Evolutionary conservation across 2,113 vertebrate genomes (phyloP).

Genomic region (Xiphias gladius): DNA sequence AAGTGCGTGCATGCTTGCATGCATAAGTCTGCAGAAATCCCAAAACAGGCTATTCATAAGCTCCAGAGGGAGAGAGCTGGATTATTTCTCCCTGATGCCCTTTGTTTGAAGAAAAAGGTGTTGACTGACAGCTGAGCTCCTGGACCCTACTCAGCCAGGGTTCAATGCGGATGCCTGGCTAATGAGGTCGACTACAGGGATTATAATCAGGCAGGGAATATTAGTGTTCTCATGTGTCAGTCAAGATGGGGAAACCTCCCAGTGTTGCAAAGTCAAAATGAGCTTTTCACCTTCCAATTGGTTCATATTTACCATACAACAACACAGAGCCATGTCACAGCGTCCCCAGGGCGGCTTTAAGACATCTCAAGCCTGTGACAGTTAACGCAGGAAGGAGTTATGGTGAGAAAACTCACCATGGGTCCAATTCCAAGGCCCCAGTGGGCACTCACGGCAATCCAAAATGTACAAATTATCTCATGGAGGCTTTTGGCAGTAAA

Average conservation of each 20-base stretch:
- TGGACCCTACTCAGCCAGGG: slow-evolving; percentile 80
- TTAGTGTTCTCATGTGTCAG: slow-evolving; percentile 84
- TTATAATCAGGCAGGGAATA: slow-evolving; percentile 85
- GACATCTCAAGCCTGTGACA: slow-evolving; percentile 60
- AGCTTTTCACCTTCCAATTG: slow-evolving; percentile 69
- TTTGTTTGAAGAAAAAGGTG: slow-evolving; percentile 82
- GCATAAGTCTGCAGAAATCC: slow-evolving; percentile 61
- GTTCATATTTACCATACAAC: slow-evolving; percentile 78
- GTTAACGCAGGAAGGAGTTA: slow-evolving; percentile 77
- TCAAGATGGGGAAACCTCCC: slow-evolving; percentile 79
- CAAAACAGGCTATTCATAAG: slow-evolving; percentile 63
- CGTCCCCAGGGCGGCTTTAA: slow-evolving; percentile 72
- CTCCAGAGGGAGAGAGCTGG: slow-evolving; percentile 62
- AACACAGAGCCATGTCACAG: slow-evolving; percentile 69
- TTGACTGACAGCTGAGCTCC: slow-evolving; percentile 84
- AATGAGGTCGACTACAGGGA: slow-evolving; percentile 84
- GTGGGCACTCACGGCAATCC: slow-evolving; percentile 49
- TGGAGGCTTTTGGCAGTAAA: slow-evolving; percentile 67
- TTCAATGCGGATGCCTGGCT: slow-evolving; percentile 85
- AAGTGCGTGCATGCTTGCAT: slow-evolving; percentile 36
- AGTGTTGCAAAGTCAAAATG: slow-evolving; percentile 61
- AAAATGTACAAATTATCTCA: slow-evolving; percentile 72
- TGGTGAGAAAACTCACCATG: slow-evolving; percentile 75
- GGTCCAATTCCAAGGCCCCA: slow-evolving; percentile 65
- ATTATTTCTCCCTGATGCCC: slow-evolving; percentile 81